These are phyloP conservation scores for Nomia melanderi DNA, from an alignment of 1,140 invertebrate species.

Conservation along the genomic window DNA sequence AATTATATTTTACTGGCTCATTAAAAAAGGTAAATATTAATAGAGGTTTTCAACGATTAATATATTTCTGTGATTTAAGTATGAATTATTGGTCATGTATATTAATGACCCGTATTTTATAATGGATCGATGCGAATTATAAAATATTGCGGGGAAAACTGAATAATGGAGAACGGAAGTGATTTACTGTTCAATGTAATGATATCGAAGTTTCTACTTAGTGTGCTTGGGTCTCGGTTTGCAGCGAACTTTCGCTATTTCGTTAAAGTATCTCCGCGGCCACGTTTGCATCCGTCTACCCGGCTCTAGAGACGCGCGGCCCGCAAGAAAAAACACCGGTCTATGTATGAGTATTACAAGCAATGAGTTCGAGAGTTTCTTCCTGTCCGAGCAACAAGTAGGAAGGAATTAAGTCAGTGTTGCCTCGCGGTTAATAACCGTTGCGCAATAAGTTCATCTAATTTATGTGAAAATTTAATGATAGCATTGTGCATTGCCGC, in stretches of 20 bases:
- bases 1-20: too few relatives aligned
- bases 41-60: too few relatives aligned
- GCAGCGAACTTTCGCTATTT: constrained; percentile 31
- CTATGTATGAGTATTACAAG: neutral
- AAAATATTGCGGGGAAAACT: too few relatives aligned
- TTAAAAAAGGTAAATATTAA: too few relatives aligned
- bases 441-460: constrained; percentile 15
- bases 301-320: neutral
- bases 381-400: constrained; percentile 17
- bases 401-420: neutral
- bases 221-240: neutral
- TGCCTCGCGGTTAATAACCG: constrained; percentile 16
- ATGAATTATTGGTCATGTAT: too few relatives aligned
- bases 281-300: neutral
- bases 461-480: constrained; percentile 6
- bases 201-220: neutral
- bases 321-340: constrained; percentile 4
- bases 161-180: too few relatives aligned
- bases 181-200: neutral
- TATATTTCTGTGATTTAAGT: too few relatives aligned
- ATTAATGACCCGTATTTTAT: too few relatives aligned
- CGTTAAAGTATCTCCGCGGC: neutral
- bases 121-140: too few relatives aligned
- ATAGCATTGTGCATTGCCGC: neutral
- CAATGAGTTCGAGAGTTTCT: constrained; percentile 16